Percentiles rank a stretch among this genome's conserved stretches.
Conservation (phyloP, 1,140 invertebrate species). For the Galleria mellonella region DNA sequence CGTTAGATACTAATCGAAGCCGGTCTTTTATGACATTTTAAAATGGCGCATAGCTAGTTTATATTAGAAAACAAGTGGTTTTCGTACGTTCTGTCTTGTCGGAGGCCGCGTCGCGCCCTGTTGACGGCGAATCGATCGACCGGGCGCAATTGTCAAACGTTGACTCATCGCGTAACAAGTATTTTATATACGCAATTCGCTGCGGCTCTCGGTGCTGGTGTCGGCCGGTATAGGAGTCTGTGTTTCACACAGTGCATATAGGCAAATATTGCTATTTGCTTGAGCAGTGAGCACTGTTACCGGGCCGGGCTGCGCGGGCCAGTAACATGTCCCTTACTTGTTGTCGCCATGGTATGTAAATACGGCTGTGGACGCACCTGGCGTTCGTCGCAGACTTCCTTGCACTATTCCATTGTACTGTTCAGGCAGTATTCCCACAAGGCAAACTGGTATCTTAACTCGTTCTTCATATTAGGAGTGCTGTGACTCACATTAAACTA, state of each 20-base stretch:
- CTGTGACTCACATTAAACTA: too few species aligned
- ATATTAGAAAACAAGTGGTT: constrained; percentile 31
- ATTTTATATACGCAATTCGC: constrained; percentile 59
- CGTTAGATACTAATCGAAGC: constrained; percentile 28
- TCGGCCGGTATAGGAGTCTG: constrained; percentile 14
- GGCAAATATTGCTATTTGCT: too few species aligned
- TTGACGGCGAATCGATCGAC: constrained; percentile 56
- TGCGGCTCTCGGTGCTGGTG: constrained; percentile 28
- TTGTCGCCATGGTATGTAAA: too few species aligned
- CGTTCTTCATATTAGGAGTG: too few species aligned
- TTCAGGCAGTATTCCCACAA: too few species aligned
- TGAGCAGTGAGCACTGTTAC: background rate
- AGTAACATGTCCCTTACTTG: too few species aligned
- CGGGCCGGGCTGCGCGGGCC: too few species aligned
- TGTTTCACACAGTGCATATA: constrained; percentile 10
- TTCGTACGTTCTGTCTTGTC: constrained; percentile 14
- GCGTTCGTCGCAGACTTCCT: too few species aligned
- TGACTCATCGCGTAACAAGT: constrained; percentile 58
- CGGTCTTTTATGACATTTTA: constrained; percentile 24
- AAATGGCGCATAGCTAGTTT: constrained; percentile 19
- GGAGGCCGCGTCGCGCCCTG: constrained; percentile 31
- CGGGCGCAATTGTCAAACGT: constrained; percentile 66
- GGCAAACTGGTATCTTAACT: too few species aligned
- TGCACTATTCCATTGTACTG: too few species aligned
- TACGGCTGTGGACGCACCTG: too few species aligned